These are phyloP conservation scores for Saccopteryx leptura DNA, from an alignment of 2,113 vertebrate species.

Conservation along the genomic window DNA sequence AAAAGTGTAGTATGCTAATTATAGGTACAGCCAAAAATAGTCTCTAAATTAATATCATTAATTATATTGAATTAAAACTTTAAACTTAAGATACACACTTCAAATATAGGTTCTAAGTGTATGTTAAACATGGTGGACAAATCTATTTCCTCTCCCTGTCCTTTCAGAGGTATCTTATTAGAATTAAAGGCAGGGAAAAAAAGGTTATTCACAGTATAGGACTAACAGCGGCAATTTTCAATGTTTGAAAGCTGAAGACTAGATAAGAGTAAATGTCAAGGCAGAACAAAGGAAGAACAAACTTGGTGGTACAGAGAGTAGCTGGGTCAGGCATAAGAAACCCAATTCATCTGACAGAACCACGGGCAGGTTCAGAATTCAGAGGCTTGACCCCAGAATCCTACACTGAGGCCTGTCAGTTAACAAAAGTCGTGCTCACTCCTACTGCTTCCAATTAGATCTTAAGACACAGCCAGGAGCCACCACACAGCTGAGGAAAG, in stretches of 20 bases:
- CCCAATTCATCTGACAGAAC: background rate
- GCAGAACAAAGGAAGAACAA: background rate
- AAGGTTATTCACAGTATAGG: background rate
- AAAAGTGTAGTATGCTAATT: background rate
- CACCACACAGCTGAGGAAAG: background rate
- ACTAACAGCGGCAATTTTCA: background rate
- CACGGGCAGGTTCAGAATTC: background rate
- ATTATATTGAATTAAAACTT: constrained; percentile 25
- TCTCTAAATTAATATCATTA: background rate
- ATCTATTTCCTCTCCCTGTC: background rate
- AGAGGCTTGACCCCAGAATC: background rate
- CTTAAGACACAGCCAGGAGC: background rate
- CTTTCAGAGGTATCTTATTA: background rate
- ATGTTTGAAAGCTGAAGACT: background rate
- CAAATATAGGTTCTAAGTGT: background rate
- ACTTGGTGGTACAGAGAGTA: background rate
- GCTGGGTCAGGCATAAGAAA: background rate
- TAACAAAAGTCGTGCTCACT: background rate
- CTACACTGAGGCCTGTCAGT: background rate
- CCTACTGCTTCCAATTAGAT: background rate
- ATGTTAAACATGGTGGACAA: constrained; percentile 19
- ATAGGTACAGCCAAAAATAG: background rate
- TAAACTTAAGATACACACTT: constrained; percentile 38
- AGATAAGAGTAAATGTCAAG: background rate
- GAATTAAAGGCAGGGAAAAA: background rate